A percentile compares a stretch with the other conserved stretches of the same genome.
Evolutionary conservation across 2,888 invertebrate genomes (phyloP).

Genomic region (Amiota communis): DNA sequence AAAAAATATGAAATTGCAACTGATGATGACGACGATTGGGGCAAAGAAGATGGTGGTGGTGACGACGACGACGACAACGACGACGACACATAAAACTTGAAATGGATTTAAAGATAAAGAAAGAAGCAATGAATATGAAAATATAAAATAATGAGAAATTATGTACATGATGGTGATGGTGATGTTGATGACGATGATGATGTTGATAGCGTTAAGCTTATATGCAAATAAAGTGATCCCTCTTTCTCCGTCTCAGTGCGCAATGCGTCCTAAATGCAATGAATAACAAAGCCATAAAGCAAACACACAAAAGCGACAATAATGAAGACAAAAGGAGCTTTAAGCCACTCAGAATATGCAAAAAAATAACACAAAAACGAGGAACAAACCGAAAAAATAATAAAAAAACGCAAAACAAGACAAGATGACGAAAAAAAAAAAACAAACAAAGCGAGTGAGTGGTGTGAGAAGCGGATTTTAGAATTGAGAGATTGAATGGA

Average conservation of each 20-base stretch:
- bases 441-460: too few relatives aligned
- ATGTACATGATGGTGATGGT: not conserved
- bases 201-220: not conserved
- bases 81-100: not conserved
- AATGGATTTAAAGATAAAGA: slow-evolving; percentile 15
- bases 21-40: not conserved
- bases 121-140: slow-evolving; percentile 9
- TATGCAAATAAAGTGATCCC: not conserved
- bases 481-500: too few relatives aligned
- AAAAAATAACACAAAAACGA: too few relatives aligned
- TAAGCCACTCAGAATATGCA: too few relatives aligned
- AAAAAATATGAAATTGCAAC: too few relatives aligned
- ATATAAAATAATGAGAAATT: slow-evolving; percentile 10
- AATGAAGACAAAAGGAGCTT: slow-evolving; percentile 7
- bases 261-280: not conserved
- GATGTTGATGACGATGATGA: too few relatives aligned
- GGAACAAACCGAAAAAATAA: too few relatives aligned
- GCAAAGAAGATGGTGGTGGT: not conserved
- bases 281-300: slow-evolving; percentile 2
- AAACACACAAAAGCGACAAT: slow-evolving; percentile 1
- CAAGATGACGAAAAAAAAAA: too few relatives aligned
- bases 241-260: too few relatives aligned
- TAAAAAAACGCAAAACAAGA: too few relatives aligned
- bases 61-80: not conserved
- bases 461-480: too few relatives aligned